A percentile compares a stretch with the other conserved stretches of the same genome.
Evolutionary conservation across 2,113 vertebrate species (phyloP).

Genomic region (Ammodramus savannarum): DNA sequence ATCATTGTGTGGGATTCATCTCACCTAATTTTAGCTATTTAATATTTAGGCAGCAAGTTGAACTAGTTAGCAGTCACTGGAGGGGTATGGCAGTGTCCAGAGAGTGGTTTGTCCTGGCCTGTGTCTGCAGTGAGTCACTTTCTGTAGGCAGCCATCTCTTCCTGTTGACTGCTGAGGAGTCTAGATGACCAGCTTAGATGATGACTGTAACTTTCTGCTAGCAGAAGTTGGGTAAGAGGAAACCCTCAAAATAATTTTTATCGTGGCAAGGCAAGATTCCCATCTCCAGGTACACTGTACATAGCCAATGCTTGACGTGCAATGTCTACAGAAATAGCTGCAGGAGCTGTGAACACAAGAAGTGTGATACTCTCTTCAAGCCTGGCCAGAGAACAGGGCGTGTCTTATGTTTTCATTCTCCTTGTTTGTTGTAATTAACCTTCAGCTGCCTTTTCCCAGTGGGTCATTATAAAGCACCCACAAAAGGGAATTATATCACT

Average conservation of each 20-base stretch:
- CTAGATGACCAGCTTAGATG: background rate
- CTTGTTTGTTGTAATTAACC: background rate
- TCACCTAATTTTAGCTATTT: constrained; percentile 35
- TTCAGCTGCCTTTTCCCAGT: background rate
- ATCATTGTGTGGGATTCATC: background rate
- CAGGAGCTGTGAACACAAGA: background rate
- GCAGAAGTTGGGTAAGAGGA: background rate
- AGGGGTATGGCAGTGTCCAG: background rate
- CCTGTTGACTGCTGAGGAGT: background rate
- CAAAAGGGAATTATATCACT: background rate
- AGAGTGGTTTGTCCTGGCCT: background rate
- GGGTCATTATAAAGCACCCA: background rate
- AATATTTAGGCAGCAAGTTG: background rate
- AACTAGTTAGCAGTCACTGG: background rate
- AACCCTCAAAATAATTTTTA: background rate
- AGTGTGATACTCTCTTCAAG: background rate
- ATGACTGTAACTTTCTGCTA: background rate
- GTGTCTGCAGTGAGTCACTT: background rate
- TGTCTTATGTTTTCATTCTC: background rate
- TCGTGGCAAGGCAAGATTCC: background rate
- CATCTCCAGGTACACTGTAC: background rate
- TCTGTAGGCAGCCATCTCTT: background rate
- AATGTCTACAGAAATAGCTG: background rate
- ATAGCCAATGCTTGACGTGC: background rate
- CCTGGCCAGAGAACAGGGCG: background rate